These are phyloP conservation scores for Vulpes vulpes DNA, from an alignment of 2,113 vertebrate species.

Conservation along the genomic window DNA sequence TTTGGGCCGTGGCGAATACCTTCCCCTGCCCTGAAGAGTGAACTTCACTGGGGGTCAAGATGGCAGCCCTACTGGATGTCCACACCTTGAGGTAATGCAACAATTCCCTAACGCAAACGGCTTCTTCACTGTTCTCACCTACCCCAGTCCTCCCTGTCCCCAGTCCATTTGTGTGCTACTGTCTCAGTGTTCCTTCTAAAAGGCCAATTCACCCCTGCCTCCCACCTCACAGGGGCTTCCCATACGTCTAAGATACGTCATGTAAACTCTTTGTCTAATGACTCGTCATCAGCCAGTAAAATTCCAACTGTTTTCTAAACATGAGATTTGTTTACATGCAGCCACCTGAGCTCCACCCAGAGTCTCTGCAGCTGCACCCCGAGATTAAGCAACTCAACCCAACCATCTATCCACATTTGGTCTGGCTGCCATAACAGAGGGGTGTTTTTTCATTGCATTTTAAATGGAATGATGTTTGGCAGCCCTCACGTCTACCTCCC, in stretches of 20 bases:
- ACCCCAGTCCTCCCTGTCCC: not conserved
- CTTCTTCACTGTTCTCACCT: not conserved
- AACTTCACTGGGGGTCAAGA: not conserved
- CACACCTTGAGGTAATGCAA: not conserved
- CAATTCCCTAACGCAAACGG: not conserved
- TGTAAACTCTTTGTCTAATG: not conserved
- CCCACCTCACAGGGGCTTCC: not conserved
- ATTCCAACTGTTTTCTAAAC: fast-evolving
- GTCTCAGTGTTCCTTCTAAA: not conserved
- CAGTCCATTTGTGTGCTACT: not conserved
- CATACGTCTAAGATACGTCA: not conserved
- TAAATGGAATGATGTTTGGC: not conserved
- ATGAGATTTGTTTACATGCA: not conserved
- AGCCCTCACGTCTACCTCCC: not conserved
- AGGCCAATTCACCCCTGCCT: not conserved
- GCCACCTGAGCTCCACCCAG: not conserved
- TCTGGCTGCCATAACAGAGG: not conserved
- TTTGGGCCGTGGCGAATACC: not conserved
- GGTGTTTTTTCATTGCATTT: not conserved
- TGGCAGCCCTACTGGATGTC: not conserved
- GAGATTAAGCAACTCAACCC: not conserved
- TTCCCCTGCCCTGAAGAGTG: not conserved
- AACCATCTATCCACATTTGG: not conserved
- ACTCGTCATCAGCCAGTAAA: not conserved
- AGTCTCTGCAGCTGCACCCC: not conserved